phyloP scores from a whole-genome alignment of 2,888 invertebrate species.

The Aspidapion aeneum region DNA sequence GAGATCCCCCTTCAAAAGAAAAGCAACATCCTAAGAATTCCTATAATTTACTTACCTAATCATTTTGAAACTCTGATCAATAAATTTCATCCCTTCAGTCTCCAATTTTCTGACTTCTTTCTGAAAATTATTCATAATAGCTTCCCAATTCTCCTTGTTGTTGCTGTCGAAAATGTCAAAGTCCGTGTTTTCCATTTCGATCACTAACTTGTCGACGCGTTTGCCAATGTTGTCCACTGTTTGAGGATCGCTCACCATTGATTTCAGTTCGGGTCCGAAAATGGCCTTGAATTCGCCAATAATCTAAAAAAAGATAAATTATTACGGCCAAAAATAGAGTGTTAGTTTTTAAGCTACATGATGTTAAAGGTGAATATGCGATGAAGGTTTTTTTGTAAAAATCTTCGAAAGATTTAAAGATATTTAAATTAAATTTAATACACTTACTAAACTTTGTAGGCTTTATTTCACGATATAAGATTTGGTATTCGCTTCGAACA shows the following conservation, averaged over 20 bases:
- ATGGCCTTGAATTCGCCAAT: conserved; percentile 86
- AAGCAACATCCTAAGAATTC: too few relatives aligned
- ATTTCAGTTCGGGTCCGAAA: conserved; percentile 82
- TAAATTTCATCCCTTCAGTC: conserved; percentile 77
- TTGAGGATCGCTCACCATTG: conserved; percentile 82
- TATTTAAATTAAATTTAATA: too few relatives aligned
- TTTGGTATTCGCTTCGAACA: too few relatives aligned
- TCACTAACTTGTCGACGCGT: conserved; percentile 72
- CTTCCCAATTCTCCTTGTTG: conserved; percentile 83
- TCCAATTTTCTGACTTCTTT: conserved; percentile 72
- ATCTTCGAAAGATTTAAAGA: too few relatives aligned
- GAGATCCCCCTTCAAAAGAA: too few relatives aligned
- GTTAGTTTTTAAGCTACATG: too few relatives aligned
- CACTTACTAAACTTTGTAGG: too few relatives aligned
- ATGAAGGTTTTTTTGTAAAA: too few relatives aligned
- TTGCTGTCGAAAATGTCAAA: conserved; percentile 80
- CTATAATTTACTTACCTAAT: too few relatives aligned
- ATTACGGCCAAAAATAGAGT: too few relatives aligned
- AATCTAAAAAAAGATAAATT: conserved; percentile 57
- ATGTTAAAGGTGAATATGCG: too few relatives aligned
- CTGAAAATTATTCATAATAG: conserved; percentile 74
- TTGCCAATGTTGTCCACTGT: conserved; percentile 82
- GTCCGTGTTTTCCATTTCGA: conserved; percentile 71
- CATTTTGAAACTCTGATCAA: conserved; percentile 80
- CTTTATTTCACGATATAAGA: too few relatives aligned